Conservation (phyloP, 2,797 vertebrate genomes). For the Ispidina picta region DNA sequence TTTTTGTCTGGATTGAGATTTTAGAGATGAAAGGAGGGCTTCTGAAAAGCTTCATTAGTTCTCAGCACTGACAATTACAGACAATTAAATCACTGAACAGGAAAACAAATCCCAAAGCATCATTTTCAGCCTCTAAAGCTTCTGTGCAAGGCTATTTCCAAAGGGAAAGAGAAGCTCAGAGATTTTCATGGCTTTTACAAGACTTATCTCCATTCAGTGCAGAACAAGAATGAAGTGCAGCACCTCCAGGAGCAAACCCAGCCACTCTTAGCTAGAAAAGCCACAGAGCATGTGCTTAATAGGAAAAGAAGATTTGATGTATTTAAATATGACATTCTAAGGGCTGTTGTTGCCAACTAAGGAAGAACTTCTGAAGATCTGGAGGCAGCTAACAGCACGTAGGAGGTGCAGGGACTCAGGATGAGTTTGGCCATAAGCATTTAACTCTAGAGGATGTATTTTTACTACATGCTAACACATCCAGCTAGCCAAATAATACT, state of each 20-base stretch:
- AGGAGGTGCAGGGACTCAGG: not conserved
- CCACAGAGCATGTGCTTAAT: not conserved
- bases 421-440: not conserved
- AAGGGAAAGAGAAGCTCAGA: not conserved
- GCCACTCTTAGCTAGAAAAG: not conserved
- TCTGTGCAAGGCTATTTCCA: not conserved
- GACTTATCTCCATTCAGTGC: not conserved
- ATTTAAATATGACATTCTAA: not conserved
- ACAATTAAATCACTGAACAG: not conserved
- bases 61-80: accelerated
- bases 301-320: not conserved
- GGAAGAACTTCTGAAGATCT: not conserved
- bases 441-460: not conserved
- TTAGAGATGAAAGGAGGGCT: not conserved
- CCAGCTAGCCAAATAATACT: not conserved
- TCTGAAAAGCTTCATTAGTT: not conserved
- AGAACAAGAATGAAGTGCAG: not conserved
- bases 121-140: not conserved
- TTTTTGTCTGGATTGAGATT: not conserved
- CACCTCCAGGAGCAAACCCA: not conserved
- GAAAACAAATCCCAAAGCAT: not conserved
- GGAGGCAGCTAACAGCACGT: not conserved
- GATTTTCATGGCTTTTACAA: not conserved
- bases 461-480: not conserved
- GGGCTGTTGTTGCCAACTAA: not conserved